phyloP scores from a whole-genome alignment of 2,113 vertebrate species.

The Notiomystis cincta region DNA sequence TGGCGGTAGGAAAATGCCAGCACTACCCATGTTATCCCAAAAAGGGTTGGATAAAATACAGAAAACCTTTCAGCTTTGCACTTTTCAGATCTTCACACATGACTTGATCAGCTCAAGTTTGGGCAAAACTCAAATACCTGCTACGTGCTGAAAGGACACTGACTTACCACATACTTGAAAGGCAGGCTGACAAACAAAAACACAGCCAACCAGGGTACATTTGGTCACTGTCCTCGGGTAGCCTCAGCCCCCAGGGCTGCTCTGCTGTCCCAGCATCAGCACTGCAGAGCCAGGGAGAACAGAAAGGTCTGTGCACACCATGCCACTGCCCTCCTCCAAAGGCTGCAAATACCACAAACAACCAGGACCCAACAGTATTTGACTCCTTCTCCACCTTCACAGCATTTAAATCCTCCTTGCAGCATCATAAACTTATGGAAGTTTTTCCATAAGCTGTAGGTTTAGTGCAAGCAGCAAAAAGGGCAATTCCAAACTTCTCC shows the following conservation, averaged over 20 bases:
- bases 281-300: neutral
- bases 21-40: neutral
- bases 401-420: neutral
- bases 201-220: neutral
- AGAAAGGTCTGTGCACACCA: neutral
- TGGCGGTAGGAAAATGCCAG: neutral
- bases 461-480: neutral
- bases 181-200: neutral
- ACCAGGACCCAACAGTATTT: neutral
- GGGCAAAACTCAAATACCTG: neutral
- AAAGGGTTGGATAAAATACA: neutral
- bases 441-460: neutral
- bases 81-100: neutral
- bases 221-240: neutral
- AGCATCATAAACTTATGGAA: neutral
- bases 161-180: neutral
- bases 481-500: neutral
- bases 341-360: neutral
- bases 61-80: neutral
- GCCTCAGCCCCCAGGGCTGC: neutral
- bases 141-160: neutral
- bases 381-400: neutral
- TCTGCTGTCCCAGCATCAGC: neutral
- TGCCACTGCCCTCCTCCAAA: neutral
- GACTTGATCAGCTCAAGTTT: neutral